Percentiles rank a stretch among this genome's conserved stretches.
These are phyloP conservation scores for Catharus ustulatus DNA, from an alignment of 2,797 vertebrate species.

Conservation along the genomic window DNA sequence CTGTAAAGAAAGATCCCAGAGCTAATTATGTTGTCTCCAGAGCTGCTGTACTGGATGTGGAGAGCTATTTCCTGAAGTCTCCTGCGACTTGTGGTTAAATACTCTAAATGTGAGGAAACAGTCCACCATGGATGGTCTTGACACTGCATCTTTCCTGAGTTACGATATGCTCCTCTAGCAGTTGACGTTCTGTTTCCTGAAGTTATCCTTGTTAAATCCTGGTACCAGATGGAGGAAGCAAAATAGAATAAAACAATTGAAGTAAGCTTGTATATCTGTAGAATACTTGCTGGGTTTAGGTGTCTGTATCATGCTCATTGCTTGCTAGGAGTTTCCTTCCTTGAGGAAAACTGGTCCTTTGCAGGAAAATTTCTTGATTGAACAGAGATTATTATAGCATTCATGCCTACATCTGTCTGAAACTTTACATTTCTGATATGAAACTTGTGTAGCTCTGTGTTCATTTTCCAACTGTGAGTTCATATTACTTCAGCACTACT, in stretches of 20 bases:
- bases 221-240: not conserved
- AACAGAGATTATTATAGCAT: not conserved
- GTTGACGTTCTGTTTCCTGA: not conserved
- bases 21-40: not conserved
- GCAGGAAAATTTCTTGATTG: not conserved
- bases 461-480: not conserved
- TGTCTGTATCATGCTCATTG: not conserved
- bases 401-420: not conserved
- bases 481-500: not conserved
- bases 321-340: not conserved
- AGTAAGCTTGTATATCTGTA: not conserved
- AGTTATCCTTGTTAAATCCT: not conserved
- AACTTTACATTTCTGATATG: not conserved
- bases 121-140: not conserved
- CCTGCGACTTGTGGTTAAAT: slow-evolving; percentile 18
- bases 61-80: not conserved
- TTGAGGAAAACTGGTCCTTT: not conserved
- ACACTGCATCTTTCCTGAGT: not conserved
- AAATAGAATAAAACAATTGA: not conserved
- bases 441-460: not conserved
- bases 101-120: not conserved
- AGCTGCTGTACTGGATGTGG: not conserved
- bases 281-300: not conserved
- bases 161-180: rapidly evolving
- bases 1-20: not conserved